Base-by-base conservation (phyloP, 2,113 vertebrate species). In the Oncorhynchus keta region DNA sequence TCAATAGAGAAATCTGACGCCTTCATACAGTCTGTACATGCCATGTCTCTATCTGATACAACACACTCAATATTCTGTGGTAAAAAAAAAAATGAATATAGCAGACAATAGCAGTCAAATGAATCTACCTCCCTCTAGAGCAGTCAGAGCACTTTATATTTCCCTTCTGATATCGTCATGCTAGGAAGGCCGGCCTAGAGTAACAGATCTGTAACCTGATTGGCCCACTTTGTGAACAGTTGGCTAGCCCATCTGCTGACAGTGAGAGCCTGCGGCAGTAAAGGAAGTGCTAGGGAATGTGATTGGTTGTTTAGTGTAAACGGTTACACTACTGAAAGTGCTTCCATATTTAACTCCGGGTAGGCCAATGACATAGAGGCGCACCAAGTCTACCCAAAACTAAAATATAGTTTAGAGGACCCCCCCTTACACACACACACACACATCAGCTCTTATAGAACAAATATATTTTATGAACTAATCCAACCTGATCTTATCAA, bases 61-160 rank as follows among this genome's bases (percentile, higher is more conserved):
- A 81, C n/a, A 32, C 12, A 77, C 18, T 87, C 88, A 91, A 91
- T 76, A 64, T 85, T 80, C 70, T 78, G 22, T 24, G 24, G 48
- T 16, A 30, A 28, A 30, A 39, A 39, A 39, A 26, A 39, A 26
- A 51, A 3, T 51, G 49, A 51, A 13, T 14, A 51, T 51, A 51
- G 14, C 49, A 55, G 51, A 55, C 51, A 18, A 55, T 18, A 55
- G 51, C 8, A 18, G 69, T 51, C 22, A 24, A 51, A 51, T 24
- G 28, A 51, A 28, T 79, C 69, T 75, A 12, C 16, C 79, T 87
- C 77, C 79, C 83, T 85, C 68, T 75, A 80, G 73, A 74, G 84
- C 81, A n/a, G 67, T n/a, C 79, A 35, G 77, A 30, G 45, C 68
- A 30, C 79, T 90, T 89, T 92, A 92, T 92, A 91, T 79, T 48